Conservation (phyloP, 2,797 vertebrate species). For the Smutsia temminckii region DNA sequence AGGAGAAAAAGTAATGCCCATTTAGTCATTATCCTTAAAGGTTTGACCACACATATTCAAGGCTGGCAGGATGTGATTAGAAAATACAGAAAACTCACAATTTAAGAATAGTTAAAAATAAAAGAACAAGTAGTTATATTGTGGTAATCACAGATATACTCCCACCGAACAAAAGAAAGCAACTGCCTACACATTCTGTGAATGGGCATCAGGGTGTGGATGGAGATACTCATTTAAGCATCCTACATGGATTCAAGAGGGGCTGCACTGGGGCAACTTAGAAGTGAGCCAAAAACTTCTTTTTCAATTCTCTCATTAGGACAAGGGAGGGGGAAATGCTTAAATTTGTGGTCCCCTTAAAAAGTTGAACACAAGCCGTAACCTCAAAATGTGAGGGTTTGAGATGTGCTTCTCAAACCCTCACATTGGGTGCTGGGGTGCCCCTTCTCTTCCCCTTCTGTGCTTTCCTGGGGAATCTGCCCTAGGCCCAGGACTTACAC, state of each 20-base stretch:
- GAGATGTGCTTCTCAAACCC: neutral
- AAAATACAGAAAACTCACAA: neutral
- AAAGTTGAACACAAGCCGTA: neutral
- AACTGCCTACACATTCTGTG: neutral
- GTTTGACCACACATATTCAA: neutral
- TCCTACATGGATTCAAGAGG: rapidly evolving
- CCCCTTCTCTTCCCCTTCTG: neutral
- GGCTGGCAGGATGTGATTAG: neutral
- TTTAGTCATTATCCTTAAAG: neutral
- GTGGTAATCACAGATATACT: neutral
- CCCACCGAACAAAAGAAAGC: neutral
- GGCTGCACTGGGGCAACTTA: neutral
- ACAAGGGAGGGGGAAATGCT: neutral
- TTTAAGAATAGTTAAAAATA: neutral
- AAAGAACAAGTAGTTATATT: neutral
- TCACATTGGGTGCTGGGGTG: neutral
- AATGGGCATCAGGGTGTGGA: neutral
- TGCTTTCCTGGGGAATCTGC: neutral
- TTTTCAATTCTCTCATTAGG: neutral
- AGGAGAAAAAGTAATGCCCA: neutral
- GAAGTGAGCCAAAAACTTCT: neutral
- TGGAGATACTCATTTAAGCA: neutral
- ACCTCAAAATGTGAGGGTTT: neutral
- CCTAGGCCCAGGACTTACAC: neutral
- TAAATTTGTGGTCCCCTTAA: neutral